These are phyloP conservation scores for Gymnopithys bicolor DNA, from an alignment of 2,797 vertebrate genomes.

Conservation along the genomic window DNA sequence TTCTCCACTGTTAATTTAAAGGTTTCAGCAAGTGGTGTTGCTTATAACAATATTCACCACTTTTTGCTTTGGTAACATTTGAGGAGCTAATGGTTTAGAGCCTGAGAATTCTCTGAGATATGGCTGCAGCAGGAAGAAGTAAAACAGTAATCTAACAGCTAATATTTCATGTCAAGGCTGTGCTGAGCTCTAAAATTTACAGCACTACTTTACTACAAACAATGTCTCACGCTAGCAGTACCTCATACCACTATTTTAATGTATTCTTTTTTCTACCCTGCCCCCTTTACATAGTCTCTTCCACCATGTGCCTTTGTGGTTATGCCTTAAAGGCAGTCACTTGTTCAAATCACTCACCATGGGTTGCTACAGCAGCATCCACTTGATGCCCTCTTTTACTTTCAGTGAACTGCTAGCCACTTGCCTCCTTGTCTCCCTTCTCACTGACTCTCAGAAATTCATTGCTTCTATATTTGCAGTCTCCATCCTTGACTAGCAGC, in stretches of 20 bases:
- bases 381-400: neutral
- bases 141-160: constrained; percentile 51
- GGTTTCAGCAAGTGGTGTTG: constrained; percentile 53
- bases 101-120: constrained; percentile 28
- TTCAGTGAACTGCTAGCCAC: neutral
- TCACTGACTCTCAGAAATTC: constrained; percentile 50
- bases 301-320: neutral
- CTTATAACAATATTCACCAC: constrained; percentile 54
- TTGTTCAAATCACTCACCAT: neutral
- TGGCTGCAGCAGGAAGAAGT: constrained; percentile 8
- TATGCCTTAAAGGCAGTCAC: neutral
- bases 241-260: neutral
- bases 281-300: neutral
- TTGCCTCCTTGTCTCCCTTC: neutral
- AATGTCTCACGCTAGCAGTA: neutral
- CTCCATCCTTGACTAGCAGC: constrained; percentile 72
- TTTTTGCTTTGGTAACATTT: constrained; percentile 51
- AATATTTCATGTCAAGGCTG: neutral
- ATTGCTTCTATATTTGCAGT: constrained; percentile 62
- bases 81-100: constrained; percentile 39
- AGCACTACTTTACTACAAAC: neutral
- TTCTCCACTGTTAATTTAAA: constrained; percentile 63
- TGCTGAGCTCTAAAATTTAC: constrained; percentile 4
- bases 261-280: neutral
- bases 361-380: neutral